A percentile compares a stretch with the other conserved stretches of the same genome.
phyloP scores from a whole-genome alignment of 2,113 vertebrate genomes.

The Chauna torquata region DNA sequence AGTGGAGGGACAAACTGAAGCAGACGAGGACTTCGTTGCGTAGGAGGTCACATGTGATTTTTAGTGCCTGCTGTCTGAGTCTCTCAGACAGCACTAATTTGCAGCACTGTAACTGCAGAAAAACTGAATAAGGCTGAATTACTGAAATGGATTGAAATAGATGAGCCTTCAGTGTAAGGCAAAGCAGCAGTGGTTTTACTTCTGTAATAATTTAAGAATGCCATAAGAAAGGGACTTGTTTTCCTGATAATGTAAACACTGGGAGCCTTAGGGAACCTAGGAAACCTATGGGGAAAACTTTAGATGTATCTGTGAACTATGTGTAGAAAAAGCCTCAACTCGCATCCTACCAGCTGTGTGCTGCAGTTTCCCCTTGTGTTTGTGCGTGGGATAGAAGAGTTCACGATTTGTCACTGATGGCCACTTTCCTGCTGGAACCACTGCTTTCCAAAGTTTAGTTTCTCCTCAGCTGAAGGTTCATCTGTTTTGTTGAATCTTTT shows the following conservation, averaged over 20 bases:
- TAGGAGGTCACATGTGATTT: not conserved
- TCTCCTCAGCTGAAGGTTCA: not conserved
- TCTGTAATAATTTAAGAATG: not conserved
- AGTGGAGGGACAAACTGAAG: not conserved
- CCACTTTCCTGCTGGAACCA: not conserved
- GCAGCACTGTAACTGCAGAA: not conserved
- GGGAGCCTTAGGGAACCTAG: not conserved
- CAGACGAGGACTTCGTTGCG: not conserved
- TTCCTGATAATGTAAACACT: not conserved
- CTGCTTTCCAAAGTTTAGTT: not conserved
- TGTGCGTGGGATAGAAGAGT: fast-evolving
- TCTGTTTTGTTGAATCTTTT: not conserved
- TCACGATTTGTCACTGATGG: not conserved
- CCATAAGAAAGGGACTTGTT: not conserved
- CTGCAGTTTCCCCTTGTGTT: not conserved
- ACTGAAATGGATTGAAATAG: not conserved
- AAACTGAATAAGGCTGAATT: not conserved
- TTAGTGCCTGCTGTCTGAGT: not conserved
- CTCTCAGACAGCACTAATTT: not conserved
- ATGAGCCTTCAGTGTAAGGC: not conserved
- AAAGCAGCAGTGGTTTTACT: not conserved
- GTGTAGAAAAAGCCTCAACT: no score
- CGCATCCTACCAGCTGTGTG: fast-evolving
- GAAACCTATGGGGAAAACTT: not conserved
- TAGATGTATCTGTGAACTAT: not conserved